These are phyloP conservation scores for Numida meleagris DNA, from an alignment of 2,113 vertebrate genomes.

Conservation along the genomic window DNA sequence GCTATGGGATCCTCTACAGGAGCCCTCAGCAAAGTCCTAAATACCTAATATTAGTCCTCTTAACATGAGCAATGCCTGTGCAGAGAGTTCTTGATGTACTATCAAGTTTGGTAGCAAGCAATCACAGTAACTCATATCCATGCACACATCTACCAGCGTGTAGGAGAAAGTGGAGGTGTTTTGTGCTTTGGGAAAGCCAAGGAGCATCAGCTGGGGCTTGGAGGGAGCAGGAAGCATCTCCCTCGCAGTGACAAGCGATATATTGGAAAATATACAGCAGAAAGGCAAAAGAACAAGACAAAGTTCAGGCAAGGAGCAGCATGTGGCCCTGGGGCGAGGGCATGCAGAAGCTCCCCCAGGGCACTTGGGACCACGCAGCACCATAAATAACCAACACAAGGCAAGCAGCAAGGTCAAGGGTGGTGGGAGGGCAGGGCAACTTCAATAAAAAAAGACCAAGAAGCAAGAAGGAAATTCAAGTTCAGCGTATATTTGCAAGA, in stretches of 20 bases:
- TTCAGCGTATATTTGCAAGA: background rate
- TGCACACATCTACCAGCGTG: rapidly evolving
- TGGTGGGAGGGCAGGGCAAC: background rate
- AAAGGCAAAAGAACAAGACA: background rate
- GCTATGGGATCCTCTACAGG: background rate
- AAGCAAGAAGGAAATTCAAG: background rate
- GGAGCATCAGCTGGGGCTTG: background rate
- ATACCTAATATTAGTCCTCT: background rate
- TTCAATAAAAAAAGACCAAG: background rate
- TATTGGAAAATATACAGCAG: background rate
- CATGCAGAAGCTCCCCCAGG: background rate
- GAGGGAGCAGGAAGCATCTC: background rate
- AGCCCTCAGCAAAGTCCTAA: background rate
- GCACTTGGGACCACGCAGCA: background rate
- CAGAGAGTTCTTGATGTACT: rapidly evolving
- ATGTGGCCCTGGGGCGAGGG: background rate
- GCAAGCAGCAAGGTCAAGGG: background rate
- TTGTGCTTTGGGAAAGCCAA: background rate
- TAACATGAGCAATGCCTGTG: background rate
- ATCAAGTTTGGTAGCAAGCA: background rate
- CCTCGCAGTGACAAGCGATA: rapidly evolving
- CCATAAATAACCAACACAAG: background rate
- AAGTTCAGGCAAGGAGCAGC: background rate
- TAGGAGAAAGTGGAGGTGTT: background rate
- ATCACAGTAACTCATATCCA: background rate